These are phyloP conservation scores for Brachionus koreanus DNA, from an alignment of 1,140 invertebrate genomes.

Conservation along the genomic window DNA sequence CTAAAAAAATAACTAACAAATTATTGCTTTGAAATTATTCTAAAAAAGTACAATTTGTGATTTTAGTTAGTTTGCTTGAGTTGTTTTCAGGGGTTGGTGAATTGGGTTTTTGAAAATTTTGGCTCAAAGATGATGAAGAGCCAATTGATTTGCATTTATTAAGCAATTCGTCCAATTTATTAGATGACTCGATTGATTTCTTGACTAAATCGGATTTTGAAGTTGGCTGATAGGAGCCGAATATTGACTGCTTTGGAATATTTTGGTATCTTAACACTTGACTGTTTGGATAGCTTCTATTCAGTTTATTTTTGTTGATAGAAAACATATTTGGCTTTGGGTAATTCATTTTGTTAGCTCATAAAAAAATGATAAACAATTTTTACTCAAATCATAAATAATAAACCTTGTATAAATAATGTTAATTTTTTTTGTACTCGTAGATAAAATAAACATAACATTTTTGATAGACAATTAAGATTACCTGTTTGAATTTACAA, in stretches of 20 bases:
- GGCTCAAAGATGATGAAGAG: neutral
- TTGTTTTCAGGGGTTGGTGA: neutral
- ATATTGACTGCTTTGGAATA: neutral
- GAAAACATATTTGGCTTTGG: no score
- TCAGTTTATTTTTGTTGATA: neutral
- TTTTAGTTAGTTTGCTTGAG: neutral
- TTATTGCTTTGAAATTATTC: neutral
- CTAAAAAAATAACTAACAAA: neutral
- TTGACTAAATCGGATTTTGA: neutral
- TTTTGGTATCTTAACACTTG: neutral
- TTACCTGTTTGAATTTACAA: no score
- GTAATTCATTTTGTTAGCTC: no score
- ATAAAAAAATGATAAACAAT: no score
- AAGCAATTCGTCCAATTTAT: conserved; percentile 18
- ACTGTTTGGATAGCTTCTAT: neutral
- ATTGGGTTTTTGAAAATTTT: neutral
- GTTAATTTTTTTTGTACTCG: no score
- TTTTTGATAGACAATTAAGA: no score
- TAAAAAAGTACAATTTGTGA: neutral
- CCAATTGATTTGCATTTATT: conserved; percentile 28
- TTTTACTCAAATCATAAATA: no score
- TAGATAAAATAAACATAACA: no score
- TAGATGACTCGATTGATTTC: conserved; percentile 19
- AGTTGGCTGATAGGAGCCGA: neutral
- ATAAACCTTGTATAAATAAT: no score